Percentiles rank a stretch among this genome's conserved stretches.
These are phyloP conservation scores for Actinostola sp. DNA, from an alignment of 92 coral and sea anemone genomes.

Conservation along the genomic window DNA sequence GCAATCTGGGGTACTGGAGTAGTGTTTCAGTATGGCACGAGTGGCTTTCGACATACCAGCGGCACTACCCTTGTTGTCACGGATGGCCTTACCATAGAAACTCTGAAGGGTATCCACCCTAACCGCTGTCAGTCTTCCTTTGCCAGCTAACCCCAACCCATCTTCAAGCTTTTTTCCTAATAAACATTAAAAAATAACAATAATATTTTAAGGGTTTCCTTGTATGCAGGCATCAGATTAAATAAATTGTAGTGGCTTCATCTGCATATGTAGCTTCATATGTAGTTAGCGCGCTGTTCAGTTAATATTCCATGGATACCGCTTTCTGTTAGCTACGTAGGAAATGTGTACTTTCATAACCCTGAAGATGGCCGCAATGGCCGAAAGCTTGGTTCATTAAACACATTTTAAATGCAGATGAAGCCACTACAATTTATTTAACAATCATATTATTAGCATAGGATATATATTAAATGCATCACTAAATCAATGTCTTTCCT, in stretches of 20 bases:
- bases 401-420: no score
- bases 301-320: no score
- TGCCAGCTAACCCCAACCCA: conserved; percentile 33
- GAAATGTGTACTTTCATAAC: no score
- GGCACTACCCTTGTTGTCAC: conserved; percentile 66
- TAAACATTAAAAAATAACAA: not conserved
- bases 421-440: no score
- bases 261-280: no score
- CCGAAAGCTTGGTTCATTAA: no score
- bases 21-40: conserved; percentile 64
- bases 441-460: no score
- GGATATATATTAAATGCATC: no score
- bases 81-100: conserved; percentile 57
- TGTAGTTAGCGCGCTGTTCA: no score
- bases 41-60: conserved; percentile 60
- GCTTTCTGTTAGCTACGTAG: no score
- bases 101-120: conserved; percentile 52
- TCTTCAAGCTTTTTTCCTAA: conserved; percentile 50
- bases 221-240: not conserved
- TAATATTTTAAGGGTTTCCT: not conserved
- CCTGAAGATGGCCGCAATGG: no score
- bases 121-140: conserved; percentile 40
- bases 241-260: not conserved
- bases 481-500: no score
- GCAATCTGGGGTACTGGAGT: conserved; percentile 53